Percentiles rank a stretch among this genome's conserved stretches.
Conservation (phyloP, 1,140 invertebrate genomes). For the Brachionus manjavacas region DNA sequence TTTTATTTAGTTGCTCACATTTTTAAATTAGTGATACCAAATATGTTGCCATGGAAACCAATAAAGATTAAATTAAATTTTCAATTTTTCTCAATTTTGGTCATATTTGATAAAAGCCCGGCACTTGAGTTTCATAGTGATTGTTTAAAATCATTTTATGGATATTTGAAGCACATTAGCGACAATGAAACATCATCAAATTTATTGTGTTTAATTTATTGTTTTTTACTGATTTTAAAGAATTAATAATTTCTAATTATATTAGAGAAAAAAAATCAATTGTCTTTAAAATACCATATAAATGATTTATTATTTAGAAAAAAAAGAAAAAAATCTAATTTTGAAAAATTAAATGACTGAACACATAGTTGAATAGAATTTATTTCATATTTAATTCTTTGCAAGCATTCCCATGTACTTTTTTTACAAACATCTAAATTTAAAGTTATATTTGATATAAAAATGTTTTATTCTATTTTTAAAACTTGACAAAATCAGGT, state of each 20-base stretch:
- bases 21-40: neutral
- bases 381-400: neutral
- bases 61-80: neutral
- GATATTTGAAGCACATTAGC: neutral
- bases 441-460: neutral
- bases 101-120: neutral
- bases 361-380: neutral
- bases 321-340: neutral
- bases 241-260: neutral
- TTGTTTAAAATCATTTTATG: neutral
- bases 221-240: neutral
- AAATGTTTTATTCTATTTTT: conserved; percentile 2
- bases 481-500: neutral
- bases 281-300: neutral
- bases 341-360: neutral
- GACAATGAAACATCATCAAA: neutral
- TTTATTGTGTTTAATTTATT: neutral
- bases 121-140: neutral
- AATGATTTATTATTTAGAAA: neutral
- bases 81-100: neutral
- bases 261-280: neutral
- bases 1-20: conserved; percentile 6
- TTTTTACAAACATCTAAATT: neutral
- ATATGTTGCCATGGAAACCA: neutral
- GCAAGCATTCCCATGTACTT: neutral